A percentile compares a stretch with the other conserved stretches of the same genome.
phyloP scores from a whole-genome alignment of 1,140 invertebrate species.

The Zaprionus africanus region DNA sequence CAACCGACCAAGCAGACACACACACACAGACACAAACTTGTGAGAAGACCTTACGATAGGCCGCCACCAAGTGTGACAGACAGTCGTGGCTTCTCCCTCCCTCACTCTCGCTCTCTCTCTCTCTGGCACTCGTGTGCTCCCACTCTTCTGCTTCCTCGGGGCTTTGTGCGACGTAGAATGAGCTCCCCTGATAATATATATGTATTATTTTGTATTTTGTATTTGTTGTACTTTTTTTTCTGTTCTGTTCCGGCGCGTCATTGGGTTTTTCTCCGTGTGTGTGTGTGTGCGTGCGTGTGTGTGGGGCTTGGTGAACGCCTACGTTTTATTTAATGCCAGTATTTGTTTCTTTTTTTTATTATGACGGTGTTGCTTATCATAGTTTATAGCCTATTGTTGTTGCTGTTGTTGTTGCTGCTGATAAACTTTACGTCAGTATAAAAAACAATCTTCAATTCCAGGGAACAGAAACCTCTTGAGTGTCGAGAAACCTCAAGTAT shows the following conservation, averaged over 20 bases:
- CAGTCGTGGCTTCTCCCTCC: slow-evolving; percentile 20
- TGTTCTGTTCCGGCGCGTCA: slow-evolving; percentile 45
- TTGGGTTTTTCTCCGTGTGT: slow-evolving; percentile 45
- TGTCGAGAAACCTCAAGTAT: slow-evolving; percentile 49
- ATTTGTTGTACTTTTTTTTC: slow-evolving; percentile 22
- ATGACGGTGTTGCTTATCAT: slow-evolving; percentile 73
- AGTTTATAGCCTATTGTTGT: slow-evolving; percentile 60
- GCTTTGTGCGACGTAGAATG: slow-evolving; percentile 3
- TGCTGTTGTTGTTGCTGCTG: slow-evolving; percentile 39
- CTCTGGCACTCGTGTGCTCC: slow-evolving; percentile 18
- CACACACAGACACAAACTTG: slow-evolving; percentile 5
- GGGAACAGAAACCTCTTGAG: slow-evolving; percentile 32
- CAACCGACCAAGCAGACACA: not conserved
- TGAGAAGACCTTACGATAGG: slow-evolving; percentile 55
- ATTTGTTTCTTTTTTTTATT: slow-evolving; percentile 37
- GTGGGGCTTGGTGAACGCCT: slow-evolving; percentile 68
- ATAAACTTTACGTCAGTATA: slow-evolving; percentile 51
- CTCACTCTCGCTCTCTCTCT: slow-evolving; percentile 34
- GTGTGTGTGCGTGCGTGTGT: slow-evolving; percentile 20
- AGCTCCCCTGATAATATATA: slow-evolving; percentile 64
- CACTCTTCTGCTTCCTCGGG: slow-evolving; percentile 14
- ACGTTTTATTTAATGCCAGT: slow-evolving; percentile 76
- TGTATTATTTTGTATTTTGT: too few relatives aligned
- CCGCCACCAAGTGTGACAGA: slow-evolving; percentile 39
- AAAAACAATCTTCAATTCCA: slow-evolving; percentile 42